Conservation (phyloP, 2,113 vertebrate genomes). For the Podarcis raffonei region DNA sequence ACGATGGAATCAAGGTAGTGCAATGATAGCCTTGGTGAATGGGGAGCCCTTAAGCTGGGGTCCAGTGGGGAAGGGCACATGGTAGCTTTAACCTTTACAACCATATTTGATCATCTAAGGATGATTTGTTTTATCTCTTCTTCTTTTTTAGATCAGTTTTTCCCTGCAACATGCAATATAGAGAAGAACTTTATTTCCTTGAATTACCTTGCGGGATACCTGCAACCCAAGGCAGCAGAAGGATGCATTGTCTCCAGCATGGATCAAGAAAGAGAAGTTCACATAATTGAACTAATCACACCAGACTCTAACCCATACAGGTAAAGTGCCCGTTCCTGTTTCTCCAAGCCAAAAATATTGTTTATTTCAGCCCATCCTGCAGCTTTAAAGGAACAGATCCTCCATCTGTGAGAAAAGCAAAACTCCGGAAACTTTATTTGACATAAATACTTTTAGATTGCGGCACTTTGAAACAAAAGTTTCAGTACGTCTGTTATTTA, state of each 20-base stretch:
- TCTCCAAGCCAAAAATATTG: not conserved
- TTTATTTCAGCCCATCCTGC: not conserved
- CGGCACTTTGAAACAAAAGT: not conserved
- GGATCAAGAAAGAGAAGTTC: slow-evolving; percentile 83
- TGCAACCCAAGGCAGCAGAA: slow-evolving; percentile 85
- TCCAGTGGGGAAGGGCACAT: not conserved
- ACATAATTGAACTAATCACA: slow-evolving; percentile 92
- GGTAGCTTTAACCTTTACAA: not conserved
- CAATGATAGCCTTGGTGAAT: not conserved
- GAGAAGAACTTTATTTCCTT: slow-evolving; percentile 93
- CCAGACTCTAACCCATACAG: slow-evolving; percentile 91
- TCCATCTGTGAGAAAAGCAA: not conserved
- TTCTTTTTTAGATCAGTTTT: slow-evolving; percentile 82
- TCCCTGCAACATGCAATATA: slow-evolving; percentile 88
- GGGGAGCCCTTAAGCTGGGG: not conserved
- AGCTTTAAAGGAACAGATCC: not conserved
- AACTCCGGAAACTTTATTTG: not conserved
- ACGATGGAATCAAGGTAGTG: not conserved
- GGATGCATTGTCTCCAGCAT: slow-evolving; percentile 85
- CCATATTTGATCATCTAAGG: not conserved
- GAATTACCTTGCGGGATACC: slow-evolving; percentile 94
- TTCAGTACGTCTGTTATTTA: not conserved
- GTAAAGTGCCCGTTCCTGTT: slow-evolving; percentile 69
- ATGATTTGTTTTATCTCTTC: slow-evolving; percentile 11
- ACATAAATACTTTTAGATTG: not conserved